phyloP scores from a whole-genome alignment of 92 coral and sea anemone genomes.

The Chrysogorgia sp. region DNA sequence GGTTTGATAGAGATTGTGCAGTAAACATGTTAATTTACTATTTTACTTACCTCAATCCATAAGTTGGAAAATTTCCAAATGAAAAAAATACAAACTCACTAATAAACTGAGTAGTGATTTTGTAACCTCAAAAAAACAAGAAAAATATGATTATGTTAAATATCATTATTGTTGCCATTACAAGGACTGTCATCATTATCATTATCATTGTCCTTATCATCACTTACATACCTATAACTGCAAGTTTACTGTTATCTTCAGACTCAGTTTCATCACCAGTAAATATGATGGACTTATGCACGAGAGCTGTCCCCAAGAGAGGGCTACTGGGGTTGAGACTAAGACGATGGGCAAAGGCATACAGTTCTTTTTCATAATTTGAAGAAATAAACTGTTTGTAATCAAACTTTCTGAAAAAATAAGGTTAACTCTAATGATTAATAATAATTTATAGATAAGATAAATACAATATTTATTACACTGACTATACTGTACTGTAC shows the following conservation, averaged over 20 bases:
- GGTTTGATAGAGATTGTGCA: not conserved
- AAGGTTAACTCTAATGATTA: not conserved
- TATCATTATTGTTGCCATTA: not conserved
- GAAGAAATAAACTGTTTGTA: constrained; percentile 72
- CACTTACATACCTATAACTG: constrained; percentile 71
- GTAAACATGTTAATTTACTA: not conserved
- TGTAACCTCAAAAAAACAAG: constrained; percentile 58
- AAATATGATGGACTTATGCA: constrained; percentile 64
- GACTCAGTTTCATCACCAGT: constrained; percentile 1
- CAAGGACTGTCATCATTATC: not conserved
- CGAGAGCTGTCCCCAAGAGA: constrained; percentile 65
- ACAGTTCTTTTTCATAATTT: constrained; percentile 85
- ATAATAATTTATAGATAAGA: not conserved
- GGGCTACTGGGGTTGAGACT: constrained; percentile 64
- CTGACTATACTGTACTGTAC: no score
- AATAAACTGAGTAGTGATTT: constrained; percentile 66
- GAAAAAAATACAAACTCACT: constrained; percentile 76
- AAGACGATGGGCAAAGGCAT: constrained; percentile 84
- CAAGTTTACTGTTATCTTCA: constrained; percentile 74
- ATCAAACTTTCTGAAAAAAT: constrained; percentile 75
- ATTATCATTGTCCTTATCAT: not conserved
- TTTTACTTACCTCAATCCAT: constrained; percentile 75
- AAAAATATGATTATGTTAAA: not conserved
- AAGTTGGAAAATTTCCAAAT: constrained; percentile 70
- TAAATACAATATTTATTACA: no score